Percentiles rank a stretch among this genome's conserved stretches.
These are phyloP conservation scores for Urechis unicinctus DNA, from an alignment of 2,888 invertebrate genomes.

Conservation along the genomic window DNA sequence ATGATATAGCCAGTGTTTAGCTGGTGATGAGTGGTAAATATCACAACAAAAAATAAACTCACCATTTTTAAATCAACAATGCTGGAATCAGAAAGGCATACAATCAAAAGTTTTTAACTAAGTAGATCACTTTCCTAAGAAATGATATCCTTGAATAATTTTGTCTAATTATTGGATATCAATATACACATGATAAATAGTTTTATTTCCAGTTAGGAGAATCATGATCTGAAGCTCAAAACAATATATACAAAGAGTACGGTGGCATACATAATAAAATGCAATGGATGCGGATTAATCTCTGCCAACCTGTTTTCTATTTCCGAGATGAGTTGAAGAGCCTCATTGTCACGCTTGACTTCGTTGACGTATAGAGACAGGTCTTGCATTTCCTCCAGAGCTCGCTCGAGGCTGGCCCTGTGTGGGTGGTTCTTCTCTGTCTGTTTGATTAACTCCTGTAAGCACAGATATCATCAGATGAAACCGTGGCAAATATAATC, in stretches of 20 bases:
- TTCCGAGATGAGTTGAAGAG: constrained; percentile 79
- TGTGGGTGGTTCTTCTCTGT: constrained; percentile 68
- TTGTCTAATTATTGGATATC: background rate
- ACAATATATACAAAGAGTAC: background rate
- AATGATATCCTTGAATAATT: background rate
- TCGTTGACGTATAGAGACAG: constrained; percentile 96
- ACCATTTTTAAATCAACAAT: constrained; percentile 23
- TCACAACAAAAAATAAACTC: constrained; percentile 3
- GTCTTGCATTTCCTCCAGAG: constrained; percentile 88
- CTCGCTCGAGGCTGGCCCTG: constrained; percentile 71
- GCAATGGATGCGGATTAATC: background rate
- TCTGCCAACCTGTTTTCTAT: constrained; percentile 65
- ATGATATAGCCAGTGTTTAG: background rate
- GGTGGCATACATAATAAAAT: too few relatives aligned
- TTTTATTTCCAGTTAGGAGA: too few relatives aligned
- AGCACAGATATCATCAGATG: background rate
- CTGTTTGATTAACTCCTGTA: constrained; percentile 53
- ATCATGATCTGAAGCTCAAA: background rate
- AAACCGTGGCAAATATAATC: too few relatives aligned
- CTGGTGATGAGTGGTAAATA: background rate
- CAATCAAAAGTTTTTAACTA: too few relatives aligned
- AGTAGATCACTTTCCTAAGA: too few relatives aligned
- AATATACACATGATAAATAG: too few relatives aligned
- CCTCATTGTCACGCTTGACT: constrained; percentile 92
- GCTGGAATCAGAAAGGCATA: constrained; percentile 11